phyloP scores from a whole-genome alignment of 1,140 invertebrate species.

The Orius insidiosus region DNA sequence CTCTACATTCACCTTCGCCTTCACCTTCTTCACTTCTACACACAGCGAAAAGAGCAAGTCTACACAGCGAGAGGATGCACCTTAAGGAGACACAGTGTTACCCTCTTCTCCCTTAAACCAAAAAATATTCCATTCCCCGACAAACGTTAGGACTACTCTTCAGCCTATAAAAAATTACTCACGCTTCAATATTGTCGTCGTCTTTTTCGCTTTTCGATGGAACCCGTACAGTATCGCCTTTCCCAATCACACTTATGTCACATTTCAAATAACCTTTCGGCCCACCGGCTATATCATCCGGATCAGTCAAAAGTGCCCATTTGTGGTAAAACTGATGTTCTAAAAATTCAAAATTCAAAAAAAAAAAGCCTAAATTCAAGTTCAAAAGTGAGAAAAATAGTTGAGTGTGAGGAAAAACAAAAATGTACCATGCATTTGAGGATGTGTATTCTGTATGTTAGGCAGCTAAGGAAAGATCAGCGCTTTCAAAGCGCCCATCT shows the following conservation, averaged over 20 bases:
- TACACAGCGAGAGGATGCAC: too few relatives aligned
- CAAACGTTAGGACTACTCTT: too few relatives aligned
- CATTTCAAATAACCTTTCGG: constrained; percentile 81
- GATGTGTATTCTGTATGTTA: background rate
- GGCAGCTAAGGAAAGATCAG: background rate
- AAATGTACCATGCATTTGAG: background rate
- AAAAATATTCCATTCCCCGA: too few relatives aligned
- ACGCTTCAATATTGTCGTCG: constrained; percentile 85
- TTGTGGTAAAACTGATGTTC: constrained; percentile 86
- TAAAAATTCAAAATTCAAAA: too few relatives aligned
- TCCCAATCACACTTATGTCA: constrained; percentile 77
- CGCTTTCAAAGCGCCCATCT: too few relatives aligned
- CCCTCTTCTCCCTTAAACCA: too few relatives aligned
- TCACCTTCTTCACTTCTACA: too few relatives aligned
- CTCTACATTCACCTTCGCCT: too few relatives aligned
- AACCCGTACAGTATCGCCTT: constrained; percentile 67
- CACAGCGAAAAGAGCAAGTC: too few relatives aligned
- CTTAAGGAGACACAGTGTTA: too few relatives aligned
- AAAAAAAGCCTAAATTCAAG: too few relatives aligned
- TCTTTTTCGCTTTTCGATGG: constrained; percentile 75
- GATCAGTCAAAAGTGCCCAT: constrained; percentile 76
- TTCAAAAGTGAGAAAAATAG: background rate
- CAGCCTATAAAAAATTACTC: too few relatives aligned
- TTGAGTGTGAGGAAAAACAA: background rate
- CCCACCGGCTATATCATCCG: constrained; percentile 66